phyloP scores from a whole-genome alignment of 2,888 invertebrate genomes.

The Brenthis daphne region DNA sequence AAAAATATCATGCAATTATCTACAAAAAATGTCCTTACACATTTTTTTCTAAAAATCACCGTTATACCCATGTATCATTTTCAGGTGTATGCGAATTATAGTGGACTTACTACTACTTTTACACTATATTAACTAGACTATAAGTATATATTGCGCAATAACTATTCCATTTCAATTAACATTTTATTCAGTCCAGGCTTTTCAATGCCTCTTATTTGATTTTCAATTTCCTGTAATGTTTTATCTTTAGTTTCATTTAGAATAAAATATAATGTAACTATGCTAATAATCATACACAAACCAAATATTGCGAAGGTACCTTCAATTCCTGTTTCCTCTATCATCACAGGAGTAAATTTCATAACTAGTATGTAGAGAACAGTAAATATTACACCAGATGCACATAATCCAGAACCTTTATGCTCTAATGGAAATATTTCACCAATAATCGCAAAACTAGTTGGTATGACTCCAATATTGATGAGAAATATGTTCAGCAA shows the following conservation, averaged over 20 bases:
- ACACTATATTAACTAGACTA: too few species aligned
- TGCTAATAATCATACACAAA: constrained; percentile 42
- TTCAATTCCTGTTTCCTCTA: constrained; percentile 45
- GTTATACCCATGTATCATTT: too few species aligned
- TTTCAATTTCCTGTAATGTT: constrained; percentile 53
- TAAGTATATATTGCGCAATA: background rate
- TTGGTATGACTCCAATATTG: constrained; percentile 29
- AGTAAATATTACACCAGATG: constrained; percentile 49
- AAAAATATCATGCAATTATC: too few species aligned
- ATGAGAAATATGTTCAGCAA: constrained; percentile 23
- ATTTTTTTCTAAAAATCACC: too few species aligned
- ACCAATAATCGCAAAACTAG: constrained; percentile 32
- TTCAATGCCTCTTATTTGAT: constrained; percentile 44
- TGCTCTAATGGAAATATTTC: constrained; percentile 56
- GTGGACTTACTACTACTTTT: too few species aligned
- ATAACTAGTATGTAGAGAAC: constrained; percentile 46
- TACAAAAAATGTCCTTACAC: too few species aligned
- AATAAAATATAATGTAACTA: constrained; percentile 46
- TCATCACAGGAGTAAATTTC: constrained; percentile 51
- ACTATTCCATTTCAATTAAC: background rate
- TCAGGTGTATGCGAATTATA: too few species aligned
- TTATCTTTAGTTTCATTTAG: constrained; percentile 57
- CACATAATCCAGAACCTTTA: constrained; percentile 48
- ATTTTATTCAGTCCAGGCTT: background rate
- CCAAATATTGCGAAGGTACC: constrained; percentile 51